Conservation (phyloP, 2,888 invertebrate species). For the Tanytarsus gracilentus region DNA sequence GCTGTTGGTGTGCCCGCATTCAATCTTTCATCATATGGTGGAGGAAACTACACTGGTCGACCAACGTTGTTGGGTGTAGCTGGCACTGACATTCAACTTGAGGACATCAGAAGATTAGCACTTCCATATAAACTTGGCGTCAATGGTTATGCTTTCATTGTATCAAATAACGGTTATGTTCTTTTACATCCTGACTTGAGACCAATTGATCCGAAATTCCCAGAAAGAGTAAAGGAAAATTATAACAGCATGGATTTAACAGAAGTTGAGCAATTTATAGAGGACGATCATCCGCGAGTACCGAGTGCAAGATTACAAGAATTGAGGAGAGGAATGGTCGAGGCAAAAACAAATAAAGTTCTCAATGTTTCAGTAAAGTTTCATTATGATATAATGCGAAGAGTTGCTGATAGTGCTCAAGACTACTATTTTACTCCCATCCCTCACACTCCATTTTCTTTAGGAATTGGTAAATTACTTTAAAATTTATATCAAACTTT, state of each 20-base stretch:
- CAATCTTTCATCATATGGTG: slow-evolving; percentile 45
- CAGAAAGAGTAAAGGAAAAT: slow-evolving; percentile 69
- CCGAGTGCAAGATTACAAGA: slow-evolving; percentile 48
- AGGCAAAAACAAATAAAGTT: slow-evolving; percentile 56
- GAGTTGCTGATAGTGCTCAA: slow-evolving; percentile 68
- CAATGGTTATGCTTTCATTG: slow-evolving; percentile 91
- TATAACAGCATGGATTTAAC: slow-evolving; percentile 94
- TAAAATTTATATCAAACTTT: background rate
- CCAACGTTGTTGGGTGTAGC: slow-evolving; percentile 88
- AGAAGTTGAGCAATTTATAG: slow-evolving; percentile 83
- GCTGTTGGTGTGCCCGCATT: slow-evolving; percentile 91
- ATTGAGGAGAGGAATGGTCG: slow-evolving; percentile 58
- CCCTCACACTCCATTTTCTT: slow-evolving; percentile 75
- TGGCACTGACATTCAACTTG: slow-evolving; percentile 88
- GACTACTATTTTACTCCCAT: slow-evolving; percentile 77
- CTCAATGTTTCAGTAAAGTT: slow-evolving; percentile 61
- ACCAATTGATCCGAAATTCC: slow-evolving; percentile 52
- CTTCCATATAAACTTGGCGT: slow-evolving; percentile 91
- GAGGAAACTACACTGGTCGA: slow-evolving; percentile 30
- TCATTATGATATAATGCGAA: slow-evolving; percentile 77
- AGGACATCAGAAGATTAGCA: slow-evolving; percentile 81
- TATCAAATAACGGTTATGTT: slow-evolving; percentile 94
- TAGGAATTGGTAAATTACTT: slow-evolving; percentile 46
- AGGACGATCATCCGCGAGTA: slow-evolving; percentile 55
- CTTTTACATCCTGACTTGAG: slow-evolving; percentile 88